phyloP scores from a whole-genome alignment of 2,888 invertebrate species.

The Encarsia formosa region DNA sequence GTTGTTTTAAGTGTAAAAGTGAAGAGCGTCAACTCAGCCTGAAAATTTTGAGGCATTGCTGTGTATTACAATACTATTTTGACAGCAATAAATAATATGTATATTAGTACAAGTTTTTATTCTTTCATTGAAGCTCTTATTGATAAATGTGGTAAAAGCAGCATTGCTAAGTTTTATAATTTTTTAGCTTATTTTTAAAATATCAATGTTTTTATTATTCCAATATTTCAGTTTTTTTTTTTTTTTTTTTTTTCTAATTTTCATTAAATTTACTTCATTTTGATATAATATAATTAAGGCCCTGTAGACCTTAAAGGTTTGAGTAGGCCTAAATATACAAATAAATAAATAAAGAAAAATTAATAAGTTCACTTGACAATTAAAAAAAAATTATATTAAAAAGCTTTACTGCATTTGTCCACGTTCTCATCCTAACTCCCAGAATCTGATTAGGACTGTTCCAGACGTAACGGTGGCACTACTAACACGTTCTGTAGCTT shows the following conservation, averaged over 20 bases:
- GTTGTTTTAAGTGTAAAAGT: constrained; percentile 23
- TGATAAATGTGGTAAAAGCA: constrained; percentile 40
- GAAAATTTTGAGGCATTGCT: constrained; percentile 39
- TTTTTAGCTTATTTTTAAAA: not conserved
- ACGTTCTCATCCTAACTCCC: constrained; percentile 38
- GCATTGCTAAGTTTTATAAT: constrained; percentile 23
- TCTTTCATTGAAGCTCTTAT: constrained; percentile 39
- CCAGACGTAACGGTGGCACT: constrained; percentile 47
- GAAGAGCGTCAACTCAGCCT: constrained; percentile 37
- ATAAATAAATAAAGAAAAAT: no score
- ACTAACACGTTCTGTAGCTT: constrained; percentile 29
- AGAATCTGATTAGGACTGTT: constrained; percentile 53
- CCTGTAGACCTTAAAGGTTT: no score
- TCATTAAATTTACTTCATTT: no score
- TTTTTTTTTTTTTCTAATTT: no score
- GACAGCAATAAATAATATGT: constrained; percentile 49
- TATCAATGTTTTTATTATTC: not conserved
- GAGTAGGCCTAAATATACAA: no score
- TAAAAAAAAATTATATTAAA: no score
- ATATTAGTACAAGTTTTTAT: constrained; percentile 45
- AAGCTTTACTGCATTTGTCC: constrained; percentile 44
- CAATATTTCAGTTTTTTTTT: not conserved
- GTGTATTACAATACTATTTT: constrained; percentile 47
- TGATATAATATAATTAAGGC: no score
- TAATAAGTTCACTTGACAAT: no score